Evolutionary conservation across 1,140 invertebrate genomes (phyloP).

Genomic region (Drosophila tristis): DNA sequence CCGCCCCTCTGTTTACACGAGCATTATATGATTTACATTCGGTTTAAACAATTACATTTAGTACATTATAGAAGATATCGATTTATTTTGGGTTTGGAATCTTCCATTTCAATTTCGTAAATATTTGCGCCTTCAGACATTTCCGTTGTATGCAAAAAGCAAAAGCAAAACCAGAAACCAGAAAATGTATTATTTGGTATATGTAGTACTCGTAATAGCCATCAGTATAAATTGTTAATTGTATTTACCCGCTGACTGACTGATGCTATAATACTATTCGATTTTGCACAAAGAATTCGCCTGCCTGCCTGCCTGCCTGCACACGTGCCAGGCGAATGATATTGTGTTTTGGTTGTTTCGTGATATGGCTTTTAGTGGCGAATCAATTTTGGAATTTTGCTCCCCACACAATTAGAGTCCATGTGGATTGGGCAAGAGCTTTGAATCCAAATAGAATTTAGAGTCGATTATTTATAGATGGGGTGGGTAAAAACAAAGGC

Average conservation of each 20-base stretch:
- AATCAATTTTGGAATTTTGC: conserved; percentile 52
- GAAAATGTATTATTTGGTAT: neutral
- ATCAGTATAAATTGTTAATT: conserved; percentile 41
- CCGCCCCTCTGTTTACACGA: neutral
- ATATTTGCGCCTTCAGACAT: conserved; percentile 18
- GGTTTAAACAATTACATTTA: conserved; percentile 1
- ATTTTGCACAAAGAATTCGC: conserved; percentile 20
- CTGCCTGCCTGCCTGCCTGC: neutral
- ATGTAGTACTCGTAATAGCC: conserved; percentile 12
- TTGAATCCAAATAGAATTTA: conserved; percentile 26
- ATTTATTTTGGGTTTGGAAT: neutral
- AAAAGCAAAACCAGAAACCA: neutral
- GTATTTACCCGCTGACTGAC: conserved; percentile 54
- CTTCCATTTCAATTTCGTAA: neutral
- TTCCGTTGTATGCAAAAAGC: neutral
- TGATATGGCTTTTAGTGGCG: conserved; percentile 35
- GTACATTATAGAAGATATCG: neutral
- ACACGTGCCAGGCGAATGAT: conserved; percentile 39
- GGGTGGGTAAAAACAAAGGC: too few species aligned
- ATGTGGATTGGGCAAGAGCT: conserved; percentile 34
- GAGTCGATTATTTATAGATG: neutral
- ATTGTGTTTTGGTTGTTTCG: conserved; percentile 34
- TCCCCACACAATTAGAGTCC: conserved; percentile 2
- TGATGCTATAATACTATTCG: conserved; percentile 41
- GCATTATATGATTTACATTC: neutral